A percentile compares a stretch with the other conserved stretches of the same genome.
phyloP scores from a whole-genome alignment of 2,888 invertebrate species.

The Drosophila neotestacea region DNA sequence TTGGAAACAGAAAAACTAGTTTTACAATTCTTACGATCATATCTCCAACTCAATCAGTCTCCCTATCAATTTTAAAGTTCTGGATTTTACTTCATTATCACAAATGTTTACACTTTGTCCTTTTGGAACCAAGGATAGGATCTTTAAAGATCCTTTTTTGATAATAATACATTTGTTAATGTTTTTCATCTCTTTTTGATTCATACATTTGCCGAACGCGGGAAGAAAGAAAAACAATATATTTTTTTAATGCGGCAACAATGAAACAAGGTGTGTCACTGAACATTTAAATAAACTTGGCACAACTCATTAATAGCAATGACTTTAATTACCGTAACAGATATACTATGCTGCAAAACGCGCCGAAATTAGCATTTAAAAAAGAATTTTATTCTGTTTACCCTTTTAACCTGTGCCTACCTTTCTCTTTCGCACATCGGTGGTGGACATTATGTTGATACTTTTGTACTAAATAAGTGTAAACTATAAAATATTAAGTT shows the following conservation, averaged over 20 bases:
- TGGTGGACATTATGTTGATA: slow-evolving; percentile 67
- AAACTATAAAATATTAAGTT: slow-evolving; percentile 23
- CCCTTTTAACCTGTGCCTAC: slow-evolving; percentile 73
- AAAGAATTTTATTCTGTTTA: slow-evolving; percentile 29
- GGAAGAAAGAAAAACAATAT: slow-evolving; percentile 4
- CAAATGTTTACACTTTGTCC: too few relatives aligned
- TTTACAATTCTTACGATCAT: not conserved
- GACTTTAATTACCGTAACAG: slow-evolving; percentile 33
- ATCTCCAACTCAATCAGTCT: not conserved
- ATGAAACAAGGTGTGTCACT: slow-evolving; percentile 26
- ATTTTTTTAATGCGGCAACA: not conserved
- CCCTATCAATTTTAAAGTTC: not conserved
- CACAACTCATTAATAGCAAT: slow-evolving; percentile 30
- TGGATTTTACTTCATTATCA: too few relatives aligned
- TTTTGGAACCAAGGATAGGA: too few relatives aligned
- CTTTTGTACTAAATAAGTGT: slow-evolving; percentile 35
- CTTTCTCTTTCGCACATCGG: slow-evolving; percentile 82
- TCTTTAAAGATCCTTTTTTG: not conserved
- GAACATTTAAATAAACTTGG: slow-evolving; percentile 53
- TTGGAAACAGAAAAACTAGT: not conserved
- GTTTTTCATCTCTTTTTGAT: slow-evolving; percentile 16
- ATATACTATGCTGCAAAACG: slow-evolving; percentile 26
- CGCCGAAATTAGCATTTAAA: slow-evolving; percentile 17
- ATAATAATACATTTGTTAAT: not conserved
- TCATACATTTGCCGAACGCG: slow-evolving; percentile 2